Evolutionary conservation across 2,888 invertebrate species (phyloP).

Genomic region (Cephus pulcher): DNA sequence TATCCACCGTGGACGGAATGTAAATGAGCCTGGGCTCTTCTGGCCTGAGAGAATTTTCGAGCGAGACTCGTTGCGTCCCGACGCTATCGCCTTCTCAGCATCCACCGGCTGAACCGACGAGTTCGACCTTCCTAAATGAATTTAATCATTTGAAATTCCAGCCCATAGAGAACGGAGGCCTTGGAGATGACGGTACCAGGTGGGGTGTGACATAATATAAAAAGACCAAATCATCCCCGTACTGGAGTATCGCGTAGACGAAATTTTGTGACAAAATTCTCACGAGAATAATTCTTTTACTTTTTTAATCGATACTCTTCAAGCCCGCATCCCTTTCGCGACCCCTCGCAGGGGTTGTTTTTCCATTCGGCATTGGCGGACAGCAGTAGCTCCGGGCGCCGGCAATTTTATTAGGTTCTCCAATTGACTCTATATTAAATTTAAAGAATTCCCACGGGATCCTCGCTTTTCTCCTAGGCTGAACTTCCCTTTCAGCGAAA

Average conservation of each 20-base stretch:
- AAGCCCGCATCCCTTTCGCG: slow-evolving; percentile 54
- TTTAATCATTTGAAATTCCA: no score
- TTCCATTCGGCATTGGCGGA: slow-evolving; percentile 30
- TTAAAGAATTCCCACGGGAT: slow-evolving; percentile 57
- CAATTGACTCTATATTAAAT: slow-evolving; percentile 65
- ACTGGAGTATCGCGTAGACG: no score
- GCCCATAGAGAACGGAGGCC: no score
- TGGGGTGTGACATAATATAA: no score
- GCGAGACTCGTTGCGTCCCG: slow-evolving; percentile 19
- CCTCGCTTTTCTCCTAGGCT: slow-evolving; percentile 16
- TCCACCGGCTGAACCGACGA: no score
- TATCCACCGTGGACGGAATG: slow-evolving; percentile 62
- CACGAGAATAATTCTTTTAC: not conserved
- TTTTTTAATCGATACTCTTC: slow-evolving; percentile 50
- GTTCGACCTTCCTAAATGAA: no score
- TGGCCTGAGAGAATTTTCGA: slow-evolving; percentile 44
- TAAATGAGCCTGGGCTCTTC: slow-evolving; percentile 52
- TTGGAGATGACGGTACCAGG: no score
- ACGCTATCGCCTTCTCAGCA: no score
- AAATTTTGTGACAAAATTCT: no score
- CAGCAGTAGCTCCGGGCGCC: slow-evolving; percentile 45
- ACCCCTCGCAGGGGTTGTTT: slow-evolving; percentile 32
- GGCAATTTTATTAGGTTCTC: slow-evolving; percentile 62
- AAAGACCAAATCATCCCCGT: no score
- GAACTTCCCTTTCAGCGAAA: slow-evolving; percentile 24